phyloP scores from a whole-genome alignment of 2,113 vertebrate species.

The Scomber colias region DNA sequence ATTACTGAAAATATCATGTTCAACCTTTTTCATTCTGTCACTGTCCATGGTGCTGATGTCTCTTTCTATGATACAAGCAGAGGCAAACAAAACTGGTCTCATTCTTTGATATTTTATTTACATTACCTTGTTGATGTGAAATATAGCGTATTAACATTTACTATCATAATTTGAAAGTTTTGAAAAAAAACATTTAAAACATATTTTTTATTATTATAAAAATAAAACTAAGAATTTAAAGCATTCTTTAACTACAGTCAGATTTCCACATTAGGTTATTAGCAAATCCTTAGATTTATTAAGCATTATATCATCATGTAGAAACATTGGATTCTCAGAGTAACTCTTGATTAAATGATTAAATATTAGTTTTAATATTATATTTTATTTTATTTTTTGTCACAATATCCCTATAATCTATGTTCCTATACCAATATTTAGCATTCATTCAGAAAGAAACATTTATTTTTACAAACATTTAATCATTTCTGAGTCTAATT shows the following conservation, averaged over 20 bases:
- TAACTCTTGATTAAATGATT: not conserved
- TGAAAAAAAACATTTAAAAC: too few relatives aligned
- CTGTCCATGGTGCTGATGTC: not conserved
- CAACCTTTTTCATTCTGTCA: not conserved
- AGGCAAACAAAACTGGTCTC: not conserved
- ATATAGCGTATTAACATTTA: not conserved
- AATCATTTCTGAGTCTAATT: conserved; percentile 46
- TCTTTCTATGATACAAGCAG: not conserved
- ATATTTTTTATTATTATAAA: too few relatives aligned
- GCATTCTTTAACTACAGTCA: not conserved
- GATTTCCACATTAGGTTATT: not conserved
- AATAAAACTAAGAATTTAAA: not conserved
- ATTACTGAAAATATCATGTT: too few relatives aligned
- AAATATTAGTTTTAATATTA: too few relatives aligned
- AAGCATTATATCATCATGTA: not conserved
- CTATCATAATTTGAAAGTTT: too few relatives aligned
- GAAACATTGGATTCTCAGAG: not conserved
- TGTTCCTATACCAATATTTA: not conserved
- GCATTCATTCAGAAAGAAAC: not conserved
- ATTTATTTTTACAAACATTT: conserved; percentile 3
- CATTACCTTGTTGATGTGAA: not conserved
- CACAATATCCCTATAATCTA: not conserved
- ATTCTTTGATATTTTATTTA: not conserved
- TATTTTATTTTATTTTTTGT: not conserved
- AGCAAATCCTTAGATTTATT: too few relatives aligned